Evolutionary conservation across 2,113 vertebrate species (phyloP).

Genomic region (Scomber scombrus): DNA sequence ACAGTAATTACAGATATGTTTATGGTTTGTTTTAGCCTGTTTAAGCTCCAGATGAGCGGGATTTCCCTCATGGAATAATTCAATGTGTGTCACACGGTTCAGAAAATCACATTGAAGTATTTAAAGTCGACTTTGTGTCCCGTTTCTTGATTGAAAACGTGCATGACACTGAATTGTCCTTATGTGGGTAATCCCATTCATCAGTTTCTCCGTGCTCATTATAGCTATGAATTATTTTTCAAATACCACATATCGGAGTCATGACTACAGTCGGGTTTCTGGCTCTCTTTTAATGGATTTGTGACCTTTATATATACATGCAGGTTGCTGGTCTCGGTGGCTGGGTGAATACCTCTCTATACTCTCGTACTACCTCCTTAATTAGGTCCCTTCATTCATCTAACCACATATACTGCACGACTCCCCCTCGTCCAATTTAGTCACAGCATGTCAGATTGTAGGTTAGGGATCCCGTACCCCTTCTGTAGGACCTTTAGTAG

Average conservation of each 20-base stretch:
- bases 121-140: conserved; percentile 26
- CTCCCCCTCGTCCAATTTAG: conserved; percentile 64
- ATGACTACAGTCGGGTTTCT: conserved; percentile 19
- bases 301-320: conserved; percentile 57
- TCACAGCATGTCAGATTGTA: conserved; percentile 58
- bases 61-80: conserved; percentile 26
- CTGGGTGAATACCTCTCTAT: conserved; percentile 43
- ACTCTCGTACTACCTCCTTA: conserved; percentile 46
- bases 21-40: conserved; percentile 11
- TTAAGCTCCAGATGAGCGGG: conserved; percentile 31
- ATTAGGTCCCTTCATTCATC: conserved; percentile 69
- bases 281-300: conserved; percentile 38
- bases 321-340: conserved; percentile 40
- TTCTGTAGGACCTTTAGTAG: conserved; percentile 51
- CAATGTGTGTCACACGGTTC: conserved; percentile 3
- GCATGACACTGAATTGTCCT: conserved; percentile 24
- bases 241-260: conserved; percentile 28
- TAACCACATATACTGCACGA: conserved; percentile 25
- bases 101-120: conserved; percentile 16
- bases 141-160: conserved; percentile 33
- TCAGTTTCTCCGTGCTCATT: conserved; percentile 32
- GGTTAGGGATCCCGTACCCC: conserved; percentile 48
- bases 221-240: conserved; percentile 35
- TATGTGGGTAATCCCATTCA: conserved; percentile 49
- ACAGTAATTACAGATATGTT: conserved; percentile 38